Evolutionary conservation across 2,888 invertebrate genomes (phyloP), one percentile per base, ranked within the genome.

Genomic region (Acanthosepion pharaonis): DNA sequence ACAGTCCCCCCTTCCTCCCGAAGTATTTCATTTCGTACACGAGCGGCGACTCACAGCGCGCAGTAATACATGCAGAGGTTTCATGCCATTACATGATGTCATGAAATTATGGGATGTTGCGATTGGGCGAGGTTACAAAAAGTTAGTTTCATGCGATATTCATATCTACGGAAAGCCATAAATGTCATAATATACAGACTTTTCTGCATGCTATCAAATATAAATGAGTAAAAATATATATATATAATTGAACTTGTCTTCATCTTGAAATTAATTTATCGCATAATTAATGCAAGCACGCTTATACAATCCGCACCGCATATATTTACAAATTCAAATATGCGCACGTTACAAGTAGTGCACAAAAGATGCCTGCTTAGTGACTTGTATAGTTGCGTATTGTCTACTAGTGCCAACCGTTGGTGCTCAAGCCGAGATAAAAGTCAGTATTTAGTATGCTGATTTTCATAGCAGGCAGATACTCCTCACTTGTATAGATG

Each of bases 21-120:
- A n/a, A 33, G n/a, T 33, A 33, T 15, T 78, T 33, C 5, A 78
- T 33, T 15, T 33, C 3, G n/a, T n/a, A 78, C 78, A 33, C 78
- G 78, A 78, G 78, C 78, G 78, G 78, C 78, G 78, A n/a, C 9
- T 78, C 78, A n/a, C 78, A 3, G 15, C n/a, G 78, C 78, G 78
- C 2, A 78, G n/a, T 78, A 78, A 78, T 78, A 78, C 33, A 78
- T n/a, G 18, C 78, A 11, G 15, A 78, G 78, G 8, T n/a, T 78
- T 78, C 28, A 78, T 78, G 78, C 78, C 78, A 78, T 78, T 78
- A 78, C 78, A 78, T 78, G 78, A 78, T 78, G 78, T 78, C 78
- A 78, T 78, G n/a, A 78, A 78, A 78, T 78, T 78, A 78, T 78
- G 78, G 78, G 78, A 78, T 78, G 78, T 78, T 78, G 78, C 78